A percentile compares a stretch with the other conserved stretches of the same genome.
Evolutionary conservation across 2,113 vertebrate genomes (phyloP).

Genomic region (Ascaphus truei): DNA sequence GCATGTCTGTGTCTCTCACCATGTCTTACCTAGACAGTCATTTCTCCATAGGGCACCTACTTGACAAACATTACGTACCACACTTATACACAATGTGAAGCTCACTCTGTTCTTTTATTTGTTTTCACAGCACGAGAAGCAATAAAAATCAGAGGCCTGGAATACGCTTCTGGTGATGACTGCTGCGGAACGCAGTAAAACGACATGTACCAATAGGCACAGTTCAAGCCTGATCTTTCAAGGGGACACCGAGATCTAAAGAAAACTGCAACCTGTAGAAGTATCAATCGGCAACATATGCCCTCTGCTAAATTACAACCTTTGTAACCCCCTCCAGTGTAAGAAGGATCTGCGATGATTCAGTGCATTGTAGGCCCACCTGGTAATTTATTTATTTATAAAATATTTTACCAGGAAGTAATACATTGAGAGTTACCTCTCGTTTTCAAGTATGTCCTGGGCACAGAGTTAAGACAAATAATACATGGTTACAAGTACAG

Average conservation of each 20-base stretch:
- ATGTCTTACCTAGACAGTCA: not conserved
- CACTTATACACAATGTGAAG: not conserved
- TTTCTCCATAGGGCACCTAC: not conserved
- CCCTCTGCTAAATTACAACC: too few species aligned
- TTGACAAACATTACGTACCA: not conserved
- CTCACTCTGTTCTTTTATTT: not conserved
- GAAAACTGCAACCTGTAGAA: not conserved
- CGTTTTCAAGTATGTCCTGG: too few species aligned
- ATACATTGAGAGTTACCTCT: too few species aligned
- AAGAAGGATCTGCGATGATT: too few species aligned
- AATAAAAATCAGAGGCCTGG: too few species aligned
- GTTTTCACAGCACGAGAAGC: not conserved
- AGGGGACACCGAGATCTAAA: not conserved
- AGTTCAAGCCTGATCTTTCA: not conserved
- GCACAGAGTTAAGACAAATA: too few species aligned
- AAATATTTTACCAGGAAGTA: too few species aligned
- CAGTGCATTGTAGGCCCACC: too few species aligned
- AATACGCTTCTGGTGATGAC: not conserved
- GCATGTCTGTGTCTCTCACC: too few species aligned
- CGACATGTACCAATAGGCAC: not conserved
- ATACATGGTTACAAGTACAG: too few species aligned
- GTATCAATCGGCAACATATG: not conserved
- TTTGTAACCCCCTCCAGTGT: too few species aligned
- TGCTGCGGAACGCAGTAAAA: not conserved
- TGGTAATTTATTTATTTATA: too few species aligned